Percentiles rank a stretch among this genome's conserved stretches.
These are phyloP conservation scores for Holacanthus passer DNA, from an alignment of 2,113 vertebrate genomes.

Conservation along the genomic window DNA sequence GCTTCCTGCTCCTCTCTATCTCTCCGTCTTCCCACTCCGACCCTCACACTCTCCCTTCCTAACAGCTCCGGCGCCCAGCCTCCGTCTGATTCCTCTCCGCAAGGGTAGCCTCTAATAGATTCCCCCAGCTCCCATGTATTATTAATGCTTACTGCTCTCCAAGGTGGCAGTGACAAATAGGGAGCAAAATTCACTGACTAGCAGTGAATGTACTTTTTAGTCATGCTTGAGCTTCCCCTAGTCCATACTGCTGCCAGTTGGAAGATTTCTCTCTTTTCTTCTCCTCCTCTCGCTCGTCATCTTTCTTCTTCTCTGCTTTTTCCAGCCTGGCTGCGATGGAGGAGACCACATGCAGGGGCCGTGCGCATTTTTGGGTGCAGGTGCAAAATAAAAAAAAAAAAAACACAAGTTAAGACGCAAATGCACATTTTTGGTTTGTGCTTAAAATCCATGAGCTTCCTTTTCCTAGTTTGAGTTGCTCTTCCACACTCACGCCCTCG, in stretches of 20 bases:
- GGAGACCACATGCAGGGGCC: no score
- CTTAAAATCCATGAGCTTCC: no score
- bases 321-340: slow-evolving; percentile 27
- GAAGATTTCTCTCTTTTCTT: slow-evolving; percentile 81
- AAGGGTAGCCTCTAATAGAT: slow-evolving; percentile 98
- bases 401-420: no score
- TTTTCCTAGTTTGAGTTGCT: no score
- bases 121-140: slow-evolving; percentile 95
- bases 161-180: slow-evolving; percentile 99
- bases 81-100: slow-evolving; percentile 89
- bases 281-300: slow-evolving; percentile 53
- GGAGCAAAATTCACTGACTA: slow-evolving; percentile 96
- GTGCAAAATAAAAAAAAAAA: no score
- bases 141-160: slow-evolving; percentile 96
- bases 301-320: slow-evolving; percentile 40
- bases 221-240: slow-evolving; percentile 94
- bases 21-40: slow-evolving; percentile 39
- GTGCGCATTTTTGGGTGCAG: no score
- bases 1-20: slow-evolving; percentile 35
- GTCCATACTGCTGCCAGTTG: slow-evolving; percentile 91
- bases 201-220: slow-evolving; percentile 98
- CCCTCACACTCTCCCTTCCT: slow-evolving; percentile 42
- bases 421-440: no score
- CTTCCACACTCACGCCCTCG: slow-evolving; percentile 48
- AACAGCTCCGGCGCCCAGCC: slow-evolving; percentile 77